A percentile compares a stretch with the other conserved stretches of the same genome.
Conservation (phyloP, 2,797 vertebrate species). For the Parambassis ranga region DNA sequence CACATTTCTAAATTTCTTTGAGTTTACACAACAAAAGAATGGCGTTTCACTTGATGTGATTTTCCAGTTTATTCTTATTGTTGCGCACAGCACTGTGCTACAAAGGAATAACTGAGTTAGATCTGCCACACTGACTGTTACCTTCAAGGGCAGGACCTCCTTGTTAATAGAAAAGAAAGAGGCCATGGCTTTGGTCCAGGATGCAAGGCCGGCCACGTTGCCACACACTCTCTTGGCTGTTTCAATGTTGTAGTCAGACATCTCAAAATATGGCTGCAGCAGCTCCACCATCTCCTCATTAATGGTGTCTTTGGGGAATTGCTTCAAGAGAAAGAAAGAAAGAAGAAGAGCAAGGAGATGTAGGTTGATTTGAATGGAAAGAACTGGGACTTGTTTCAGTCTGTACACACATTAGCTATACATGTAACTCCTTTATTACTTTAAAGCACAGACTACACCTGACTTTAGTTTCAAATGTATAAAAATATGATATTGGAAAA, state of each 20-base stretch:
- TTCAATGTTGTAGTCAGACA: slow-evolving; percentile 95
- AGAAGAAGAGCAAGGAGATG: background rate
- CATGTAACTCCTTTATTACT: background rate
- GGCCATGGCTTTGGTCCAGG: slow-evolving; percentile 98
- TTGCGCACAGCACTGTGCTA: background rate
- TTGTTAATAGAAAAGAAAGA: slow-evolving; percentile 96
- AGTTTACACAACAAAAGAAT: no score
- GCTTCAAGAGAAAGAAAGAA: slow-evolving; percentile 68
- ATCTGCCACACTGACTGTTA: slow-evolving; percentile 44
- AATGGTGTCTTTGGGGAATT: slow-evolving; percentile 96
- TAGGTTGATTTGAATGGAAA: background rate
- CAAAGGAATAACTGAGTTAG: background rate
- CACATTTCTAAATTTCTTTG: no score
- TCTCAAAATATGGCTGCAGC: slow-evolving; percentile 91
- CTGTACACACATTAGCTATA: background rate
- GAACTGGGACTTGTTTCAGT: background rate
- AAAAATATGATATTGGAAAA: background rate
- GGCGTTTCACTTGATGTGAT: background rate
- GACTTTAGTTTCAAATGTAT: background rate
- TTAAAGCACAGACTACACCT: background rate
- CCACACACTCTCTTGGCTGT: slow-evolving; percentile 94
- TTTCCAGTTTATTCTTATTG: background rate
- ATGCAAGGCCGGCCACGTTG: slow-evolving; percentile 94
- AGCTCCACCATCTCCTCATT: slow-evolving; percentile 94
- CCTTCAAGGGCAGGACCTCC: slow-evolving; percentile 96